Evolutionary conservation across 2,113 vertebrate genomes (phyloP), one percentile per base, ranked within the genome.

Genomic region (Nothoprocta pentlandii): DNA sequence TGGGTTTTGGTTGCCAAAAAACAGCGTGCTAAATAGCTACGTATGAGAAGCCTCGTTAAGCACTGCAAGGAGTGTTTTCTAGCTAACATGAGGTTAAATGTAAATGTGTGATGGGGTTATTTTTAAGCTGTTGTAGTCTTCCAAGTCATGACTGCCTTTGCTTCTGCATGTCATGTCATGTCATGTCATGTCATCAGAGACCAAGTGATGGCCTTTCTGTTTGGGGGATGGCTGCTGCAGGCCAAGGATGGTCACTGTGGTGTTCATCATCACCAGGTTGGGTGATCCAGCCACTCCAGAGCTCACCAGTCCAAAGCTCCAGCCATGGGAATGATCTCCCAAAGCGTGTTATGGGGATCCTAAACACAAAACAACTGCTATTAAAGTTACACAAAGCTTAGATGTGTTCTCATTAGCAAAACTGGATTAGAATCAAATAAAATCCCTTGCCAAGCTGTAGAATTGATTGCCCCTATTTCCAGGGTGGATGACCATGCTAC

Each of bases 141-240:
- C 23, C 22, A 63, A 36, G 70, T 74, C 41, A 13, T 41, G 8
- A 9, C 22, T 84, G 30, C 53, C 39, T 79, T 34, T 59, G n/a
- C 20, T 71, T 87, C n/a, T 85, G 64, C 26, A 10, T 4, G 1
- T 39, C 36, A 10, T 5, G 1, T 4, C 26, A 10, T 4, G 1
- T 39, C 36, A 10, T 5, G 1, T 4, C 1, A 8, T 47, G 22
- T 74, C 14, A 6, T 17, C 0, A 0, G 51, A 71, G 58, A n/a
- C 10, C 0, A 7, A 77, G 39, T 2, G 20, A 54, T 74, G 46
- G 9, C 36, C 22, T 89, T 59, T 75, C 42, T 14, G 6, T 6
- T 36, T 20, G 11, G 6, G 5, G 2, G 2, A 66, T 2, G 4
- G 39, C 32, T 0, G 0, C 22, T 23, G 13, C n/a, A 15, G 42